Evolutionary conservation across 2,113 vertebrate genomes (phyloP), one percentile per base, ranked within the genome.

Genomic region (Sialia sialis): DNA sequence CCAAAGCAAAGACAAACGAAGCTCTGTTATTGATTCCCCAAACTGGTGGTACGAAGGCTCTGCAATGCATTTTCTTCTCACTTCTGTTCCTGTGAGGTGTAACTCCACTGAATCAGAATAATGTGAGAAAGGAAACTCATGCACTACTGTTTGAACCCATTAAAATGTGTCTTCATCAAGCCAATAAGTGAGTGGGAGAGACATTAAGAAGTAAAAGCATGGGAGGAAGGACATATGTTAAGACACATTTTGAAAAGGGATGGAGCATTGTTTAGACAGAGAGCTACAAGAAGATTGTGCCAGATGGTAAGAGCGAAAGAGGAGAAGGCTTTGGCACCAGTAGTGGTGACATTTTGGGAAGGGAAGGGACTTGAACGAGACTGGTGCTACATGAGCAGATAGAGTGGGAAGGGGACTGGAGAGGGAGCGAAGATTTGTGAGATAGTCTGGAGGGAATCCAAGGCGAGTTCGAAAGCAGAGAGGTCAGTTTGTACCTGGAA

Each of bases 191-290:
- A 96, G 93, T 95, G 93, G 95, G 95, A 96, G 94, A 95, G 93
- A 88, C 92, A 95, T 93, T 95, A 95, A 95, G 95, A 94, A 96
- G 68, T 64, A 95, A 90, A 96, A 95, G 94, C 94, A 97, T 94
- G 94, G 93, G 95, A 97, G 95, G 95, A 95, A 96, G 96, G 96
- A 96, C 96, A 97, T 97, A 97, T 95, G 96, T 95, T 97, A 93
- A 95, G 93, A 95, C 90, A 96, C 88, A 94, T 96, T 95, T 94
- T 94, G 92, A 94, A 90, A 90, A 95, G 90, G 95, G 93, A 95
- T 95, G 79, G 91, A 90, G 94, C 79, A 97, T 95, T 94, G 94
- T 95, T 95, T 95, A 96, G 92, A 95, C 92, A 96, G 96, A 93
- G 94, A 94, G 89, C 90, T 96, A 81, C 78, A 52, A 91, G 96